Evolutionary conservation across 2,797 vertebrate species (phyloP).

Genomic region (Gastrophryne carolinensis): DNA sequence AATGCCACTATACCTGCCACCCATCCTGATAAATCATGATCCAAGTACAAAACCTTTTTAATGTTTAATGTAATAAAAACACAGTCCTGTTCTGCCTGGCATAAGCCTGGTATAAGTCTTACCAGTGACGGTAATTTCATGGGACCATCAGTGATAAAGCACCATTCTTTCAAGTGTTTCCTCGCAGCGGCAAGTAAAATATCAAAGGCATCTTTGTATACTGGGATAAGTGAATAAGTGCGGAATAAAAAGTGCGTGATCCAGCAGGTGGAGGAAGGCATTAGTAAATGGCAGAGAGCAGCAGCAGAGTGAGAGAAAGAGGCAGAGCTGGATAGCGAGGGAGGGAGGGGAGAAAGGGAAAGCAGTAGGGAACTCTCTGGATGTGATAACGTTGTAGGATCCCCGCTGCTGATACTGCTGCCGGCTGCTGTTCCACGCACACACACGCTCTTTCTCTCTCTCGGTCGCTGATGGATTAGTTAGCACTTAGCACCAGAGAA

Average conservation of each 20-base stretch:
- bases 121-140: too few species aligned
- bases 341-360: conserved; percentile 22
- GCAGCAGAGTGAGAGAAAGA: conserved; percentile 30
- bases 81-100: too few species aligned
- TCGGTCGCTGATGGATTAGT: conserved; percentile 49
- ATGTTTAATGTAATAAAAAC: too few species aligned
- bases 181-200: too few species aligned
- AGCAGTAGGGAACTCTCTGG: conserved; percentile 49
- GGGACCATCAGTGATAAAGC: too few species aligned
- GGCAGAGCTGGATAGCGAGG: conserved; percentile 28
- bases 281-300: conserved; percentile 41
- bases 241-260: conserved; percentile 24
- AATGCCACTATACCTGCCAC: too few species aligned
- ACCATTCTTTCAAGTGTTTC: too few species aligned
- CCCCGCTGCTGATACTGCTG: conserved; percentile 50
- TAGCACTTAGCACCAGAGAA: not conserved
- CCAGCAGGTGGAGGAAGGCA: conserved; percentile 48
- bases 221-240: conserved; percentile 31
- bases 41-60: too few species aligned
- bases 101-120: too few species aligned
- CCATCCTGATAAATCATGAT: too few species aligned
- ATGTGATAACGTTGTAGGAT: conserved; percentile 49
- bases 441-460: conserved; percentile 2
- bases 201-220: too few species aligned
- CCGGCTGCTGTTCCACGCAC: conserved; percentile 34